Base-by-base conservation (phyloP, 2,113 vertebrate genomes). In the Colistium nudipinnis region DNA sequence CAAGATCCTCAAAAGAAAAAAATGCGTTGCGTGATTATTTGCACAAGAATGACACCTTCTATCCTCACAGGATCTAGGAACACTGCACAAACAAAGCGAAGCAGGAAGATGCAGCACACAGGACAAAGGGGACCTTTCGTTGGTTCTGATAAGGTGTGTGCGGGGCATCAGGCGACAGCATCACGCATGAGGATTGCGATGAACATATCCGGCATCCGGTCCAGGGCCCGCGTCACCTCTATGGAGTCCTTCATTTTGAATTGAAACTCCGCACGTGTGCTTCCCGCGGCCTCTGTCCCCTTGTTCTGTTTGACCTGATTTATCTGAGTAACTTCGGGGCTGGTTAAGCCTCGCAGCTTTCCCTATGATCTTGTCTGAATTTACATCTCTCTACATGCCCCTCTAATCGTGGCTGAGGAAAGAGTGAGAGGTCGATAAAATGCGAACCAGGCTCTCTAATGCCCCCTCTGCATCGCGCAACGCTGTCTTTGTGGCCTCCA, bases 281-380 rank as follows among this genome's bases (percentile, higher is more conserved):
- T 28, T 74, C 49, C 77, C 62, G 54, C 69, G 11, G 82, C 60
- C 59, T 69, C 36, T 45, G 74, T 74, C 76, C 65, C 16, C 69
- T 74, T 75, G 60, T 62, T 81, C 80, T 66, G 61, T 82, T 82
- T 87, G 75, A 80, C 84, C 84, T 62, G 82, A 82, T 87, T 87
- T 85, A 78, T 81, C 74, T n/a, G 49, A 60, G 68, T 49, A 71
- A 78, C 70, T 80, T 83, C 68, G 76, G 64, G n/a, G 70, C 74
- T 82, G 52, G 63, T 62, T 83, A 78, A 85, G 82, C 80, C 76
- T 80, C 2, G 61, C 82, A 85, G 86, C 78, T 72, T 71, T 59
- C 59, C 59, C 78, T 87, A 81, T 87, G 88, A 88, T 88, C 84
- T 85, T 83, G 82, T 85, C 81, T 83, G 77, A 81, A 87, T 87